Evolutionary conservation across 2,113 vertebrate genomes (phyloP).

Genomic region (Scomber scombrus): DNA sequence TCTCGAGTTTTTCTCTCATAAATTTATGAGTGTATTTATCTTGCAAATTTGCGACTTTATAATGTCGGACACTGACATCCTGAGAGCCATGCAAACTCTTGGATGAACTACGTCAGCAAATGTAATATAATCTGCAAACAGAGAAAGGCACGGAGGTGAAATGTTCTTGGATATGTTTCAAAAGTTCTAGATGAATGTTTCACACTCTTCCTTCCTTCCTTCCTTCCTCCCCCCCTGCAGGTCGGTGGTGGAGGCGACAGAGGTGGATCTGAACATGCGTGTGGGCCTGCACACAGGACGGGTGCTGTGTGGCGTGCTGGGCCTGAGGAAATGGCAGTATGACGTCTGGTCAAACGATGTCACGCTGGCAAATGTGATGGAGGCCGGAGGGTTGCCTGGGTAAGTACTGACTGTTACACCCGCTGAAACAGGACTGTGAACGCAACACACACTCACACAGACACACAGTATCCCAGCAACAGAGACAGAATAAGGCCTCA

Average conservation of each 20-base stretch:
- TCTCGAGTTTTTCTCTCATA: no score
- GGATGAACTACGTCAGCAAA: no score
- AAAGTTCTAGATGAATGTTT: not conserved
- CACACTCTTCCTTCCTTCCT: no score
- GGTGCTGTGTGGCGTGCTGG: constrained; percentile 96
- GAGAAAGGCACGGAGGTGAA: not conserved
- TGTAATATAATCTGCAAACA: no score
- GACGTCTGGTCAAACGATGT: constrained; percentile 99
- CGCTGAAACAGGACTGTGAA: constrained; percentile 9
- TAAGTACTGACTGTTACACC: constrained; percentile 79
- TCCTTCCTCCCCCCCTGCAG: constrained; percentile 72
- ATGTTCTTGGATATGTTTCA: constrained; percentile 4
- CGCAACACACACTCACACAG: not conserved
- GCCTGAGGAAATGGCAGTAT: constrained; percentile 98
- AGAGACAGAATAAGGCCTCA: not conserved
- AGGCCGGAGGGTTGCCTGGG: constrained; percentile 97
- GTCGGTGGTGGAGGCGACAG: constrained; percentile 97
- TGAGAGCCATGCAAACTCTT: no score
- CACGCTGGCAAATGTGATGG: constrained; percentile 98
- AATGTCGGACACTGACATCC: no score
- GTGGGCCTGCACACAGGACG: constrained; percentile 97
- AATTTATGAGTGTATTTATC: no score
- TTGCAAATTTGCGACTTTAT: no score
- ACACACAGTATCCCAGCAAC: constrained; percentile 33
- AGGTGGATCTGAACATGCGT: constrained; percentile 98